A percentile compares a stretch with the other conserved stretches of the same genome.
Evolutionary conservation across 2,113 vertebrate species (phyloP).

Genomic region (Clarias magur): DNA sequence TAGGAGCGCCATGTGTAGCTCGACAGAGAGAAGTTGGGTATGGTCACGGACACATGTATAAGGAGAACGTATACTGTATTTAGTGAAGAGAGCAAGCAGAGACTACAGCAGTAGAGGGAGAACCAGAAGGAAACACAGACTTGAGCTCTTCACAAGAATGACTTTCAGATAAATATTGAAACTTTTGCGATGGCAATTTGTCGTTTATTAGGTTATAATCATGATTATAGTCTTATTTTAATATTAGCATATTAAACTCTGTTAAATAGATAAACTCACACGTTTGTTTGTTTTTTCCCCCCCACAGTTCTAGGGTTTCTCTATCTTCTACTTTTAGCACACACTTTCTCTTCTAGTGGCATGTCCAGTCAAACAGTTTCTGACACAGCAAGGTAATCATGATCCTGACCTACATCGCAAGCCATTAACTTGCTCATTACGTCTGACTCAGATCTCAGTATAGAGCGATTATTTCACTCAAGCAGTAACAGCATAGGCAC

Average conservation of each 20-base stretch:
- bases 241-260: not conserved
- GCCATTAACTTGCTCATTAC: constrained; percentile 21
- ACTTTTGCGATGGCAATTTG: not conserved
- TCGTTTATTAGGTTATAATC: not conserved
- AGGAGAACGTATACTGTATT: too few relatives aligned
- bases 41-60: too few relatives aligned
- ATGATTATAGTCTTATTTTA: not conserved
- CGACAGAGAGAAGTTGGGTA: too few relatives aligned
- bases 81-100: too few relatives aligned
- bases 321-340: not conserved
- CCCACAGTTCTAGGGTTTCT: not conserved
- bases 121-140: too few relatives aligned
- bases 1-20: too few relatives aligned
- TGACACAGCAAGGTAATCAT: constrained; percentile 18
- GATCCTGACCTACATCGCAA: constrained; percentile 19
- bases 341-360: not conserved
- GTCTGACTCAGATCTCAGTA: constrained; percentile 16
- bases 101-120: too few relatives aligned
- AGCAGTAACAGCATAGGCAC: not conserved
- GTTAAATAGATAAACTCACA: not conserved
- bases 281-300: not conserved
- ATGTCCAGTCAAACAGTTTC: constrained; percentile 15
- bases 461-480: constrained; percentile 15
- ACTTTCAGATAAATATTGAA: not conserved
- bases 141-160: too few relatives aligned